Evolutionary conservation across 2,888 invertebrate species (phyloP), one percentile per base, ranked within the genome.

Genomic region (Linnaemya tessellans): DNA sequence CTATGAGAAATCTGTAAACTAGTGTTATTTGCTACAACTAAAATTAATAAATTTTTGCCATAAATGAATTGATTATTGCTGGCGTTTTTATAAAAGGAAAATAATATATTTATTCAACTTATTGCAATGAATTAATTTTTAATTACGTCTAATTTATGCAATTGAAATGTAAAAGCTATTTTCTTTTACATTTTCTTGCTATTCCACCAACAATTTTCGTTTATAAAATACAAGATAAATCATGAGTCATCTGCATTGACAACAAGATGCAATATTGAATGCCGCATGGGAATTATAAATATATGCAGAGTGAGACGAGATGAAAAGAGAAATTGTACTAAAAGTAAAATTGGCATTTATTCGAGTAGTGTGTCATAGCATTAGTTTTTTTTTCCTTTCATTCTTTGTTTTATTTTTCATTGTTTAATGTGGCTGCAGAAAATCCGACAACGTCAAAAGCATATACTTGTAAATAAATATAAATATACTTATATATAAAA

Each of bases 301-400:
- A 70, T 56, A 41, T 38, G 43, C n/a, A 15, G 9, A 43, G 49
- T 35, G 18, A 41, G 25, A 25, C 25, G 13, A 56, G 13, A 38
- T 1, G 18, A 41, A 65, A 30, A 43, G 4, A 51, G 56, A 58
- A 58, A 51, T 20, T 49, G 43, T 15, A 71, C 70, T 77, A 51
- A 80, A 60, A 74, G 60, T 70, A 80, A 78, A 82, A 82, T 82
- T 82, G 82, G 82, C 82, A 82, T 82, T 77, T 77, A 82, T 82
- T 71, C 71, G 77, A 77, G 71, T 65, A 77, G 77, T 82, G 82
- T 78, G 82, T 82, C 82, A 78, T 71, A 82, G 82, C 71, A 62
- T 77, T 65, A 58, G 64, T 15, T 64, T 49, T 77, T 77, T 77
- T 56, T 71, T n/a, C n/a, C n/a, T n/a, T n/a, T n/a, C n/a, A n/a